Percentiles rank a stretch among this genome's conserved stretches.
Conservation (phyloP, 37 sponge, comb jelly and placozoan genomes). For the Beroe ovata region DNA sequence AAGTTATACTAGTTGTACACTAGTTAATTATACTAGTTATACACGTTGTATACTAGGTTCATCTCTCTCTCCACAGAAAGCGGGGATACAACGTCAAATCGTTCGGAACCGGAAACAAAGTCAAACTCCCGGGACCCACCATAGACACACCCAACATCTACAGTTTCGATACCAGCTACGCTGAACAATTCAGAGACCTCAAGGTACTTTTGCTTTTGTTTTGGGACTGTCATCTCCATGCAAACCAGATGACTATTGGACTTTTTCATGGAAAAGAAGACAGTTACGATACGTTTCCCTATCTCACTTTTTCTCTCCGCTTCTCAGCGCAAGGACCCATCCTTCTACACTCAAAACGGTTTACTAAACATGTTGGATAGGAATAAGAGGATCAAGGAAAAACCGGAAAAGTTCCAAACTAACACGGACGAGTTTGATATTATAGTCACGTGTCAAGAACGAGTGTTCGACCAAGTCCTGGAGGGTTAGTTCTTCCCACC, state of each 20-base stretch:
- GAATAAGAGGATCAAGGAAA: conserved; percentile 86
- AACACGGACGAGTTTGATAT: conserved; percentile 78
- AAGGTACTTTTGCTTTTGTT: too few species aligned
- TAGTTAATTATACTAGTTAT: too few species aligned
- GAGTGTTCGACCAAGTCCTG: conserved; percentile 92
- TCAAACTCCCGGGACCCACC: conserved; percentile 85
- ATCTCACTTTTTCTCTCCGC: background rate
- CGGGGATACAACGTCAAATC: conserved; percentile 89
- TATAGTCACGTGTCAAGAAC: conserved; percentile 90
- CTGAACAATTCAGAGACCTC: conserved; percentile 87
- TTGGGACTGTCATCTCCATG: too few species aligned
- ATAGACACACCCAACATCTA: conserved; percentile 85
- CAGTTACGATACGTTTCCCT: too few species aligned
- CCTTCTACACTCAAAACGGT: conserved; percentile 92
- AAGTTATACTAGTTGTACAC: too few species aligned
- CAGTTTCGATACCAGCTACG: conserved; percentile 85
- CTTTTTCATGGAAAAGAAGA: too few species aligned
- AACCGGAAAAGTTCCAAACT: conserved; percentile 91
- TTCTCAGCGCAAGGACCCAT: conserved; percentile 20
- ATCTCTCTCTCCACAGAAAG: conserved; percentile 76
- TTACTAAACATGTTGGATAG: conserved; percentile 96
- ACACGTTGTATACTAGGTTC: background rate
- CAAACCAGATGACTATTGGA: too few species aligned
- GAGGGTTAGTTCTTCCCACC: conserved; percentile 86
- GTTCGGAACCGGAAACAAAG: conserved; percentile 87